Percentiles rank a stretch among this genome's conserved stretches.
Evolutionary conservation across 1,140 invertebrate genomes (phyloP).

Genomic region (Drosophila lacertosa): DNA sequence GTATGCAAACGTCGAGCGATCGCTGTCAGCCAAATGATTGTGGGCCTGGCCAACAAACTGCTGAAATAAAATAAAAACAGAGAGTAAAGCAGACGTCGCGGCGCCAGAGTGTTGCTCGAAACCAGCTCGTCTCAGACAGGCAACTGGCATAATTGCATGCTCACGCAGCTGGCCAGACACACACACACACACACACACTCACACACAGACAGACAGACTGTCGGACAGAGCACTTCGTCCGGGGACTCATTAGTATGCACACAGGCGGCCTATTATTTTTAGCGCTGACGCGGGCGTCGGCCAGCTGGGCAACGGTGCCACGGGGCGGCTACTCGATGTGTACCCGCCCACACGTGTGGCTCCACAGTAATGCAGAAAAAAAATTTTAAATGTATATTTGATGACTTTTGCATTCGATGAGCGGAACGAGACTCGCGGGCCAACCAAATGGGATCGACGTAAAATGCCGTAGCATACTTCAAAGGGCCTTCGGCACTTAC

Average conservation of each 20-base stretch:
- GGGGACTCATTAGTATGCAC: constrained; percentile 79
- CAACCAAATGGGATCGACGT: background rate
- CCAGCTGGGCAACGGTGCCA: background rate
- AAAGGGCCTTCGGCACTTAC: constrained; percentile 44
- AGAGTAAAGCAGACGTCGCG: constrained; percentile 25
- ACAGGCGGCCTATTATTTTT: constrained; percentile 80
- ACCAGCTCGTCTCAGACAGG: constrained; percentile 4
- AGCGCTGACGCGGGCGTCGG: constrained; percentile 61
- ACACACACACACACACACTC: background rate
- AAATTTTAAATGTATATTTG: constrained; percentile 66
- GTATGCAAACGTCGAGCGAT: background rate
- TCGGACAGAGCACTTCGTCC: constrained; percentile 10
- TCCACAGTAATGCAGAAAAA: constrained; percentile 22
- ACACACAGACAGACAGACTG: background rate
- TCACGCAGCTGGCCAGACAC: constrained; percentile 19
- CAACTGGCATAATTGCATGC: constrained; percentile 65
- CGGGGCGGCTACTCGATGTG: background rate
- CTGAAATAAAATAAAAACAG: constrained; percentile 8
- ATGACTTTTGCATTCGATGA: constrained; percentile 61
- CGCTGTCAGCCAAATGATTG: background rate
- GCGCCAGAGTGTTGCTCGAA: constrained; percentile 38
- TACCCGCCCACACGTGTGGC: constrained; percentile 18
- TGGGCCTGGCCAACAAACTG: constrained; percentile 1
- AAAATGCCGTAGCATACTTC: constrained; percentile 36
- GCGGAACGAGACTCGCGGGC: constrained; percentile 18